These are phyloP conservation scores for Centropristis striata DNA, from an alignment of 2,113 vertebrate species.

Conservation along the genomic window DNA sequence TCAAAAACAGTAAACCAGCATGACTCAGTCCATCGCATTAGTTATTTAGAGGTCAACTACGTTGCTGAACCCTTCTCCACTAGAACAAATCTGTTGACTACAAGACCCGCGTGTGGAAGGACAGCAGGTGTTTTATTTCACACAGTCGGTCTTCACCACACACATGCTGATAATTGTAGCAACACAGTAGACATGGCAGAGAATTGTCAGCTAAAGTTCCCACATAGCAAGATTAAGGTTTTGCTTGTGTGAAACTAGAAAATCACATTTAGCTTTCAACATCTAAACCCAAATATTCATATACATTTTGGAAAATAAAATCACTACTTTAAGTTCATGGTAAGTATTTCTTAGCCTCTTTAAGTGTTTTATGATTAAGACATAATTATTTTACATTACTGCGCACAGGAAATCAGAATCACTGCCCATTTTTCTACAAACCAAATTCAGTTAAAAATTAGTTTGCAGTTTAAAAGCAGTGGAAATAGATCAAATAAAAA, in stretches of 20 bases:
- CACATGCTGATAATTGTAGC: not conserved
- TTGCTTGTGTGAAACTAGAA: not conserved
- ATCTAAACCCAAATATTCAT: not conserved
- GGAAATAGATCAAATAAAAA: not conserved
- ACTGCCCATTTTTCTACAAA: not conserved
- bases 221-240: not conserved
- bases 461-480: not conserved
- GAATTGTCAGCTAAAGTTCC: not conserved
- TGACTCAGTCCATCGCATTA: constrained; percentile 3
- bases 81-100: not conserved
- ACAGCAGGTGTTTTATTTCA: constrained; percentile 50
- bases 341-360: not conserved
- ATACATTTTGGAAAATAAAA: not conserved
- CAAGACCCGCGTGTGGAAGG: not conserved
- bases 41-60: not conserved
- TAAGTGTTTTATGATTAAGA: not conserved
- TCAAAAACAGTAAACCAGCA: constrained; percentile 25
- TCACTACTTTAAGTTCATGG: not conserved
- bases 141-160: constrained; percentile 15
- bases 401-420: not conserved
- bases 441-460: not conserved
- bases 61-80: not conserved
- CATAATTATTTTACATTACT: not conserved
- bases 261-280: not conserved
- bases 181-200: not conserved